phyloP scores from a whole-genome alignment of 2,888 invertebrate genomes.

The Priocnemis perturbator region DNA sequence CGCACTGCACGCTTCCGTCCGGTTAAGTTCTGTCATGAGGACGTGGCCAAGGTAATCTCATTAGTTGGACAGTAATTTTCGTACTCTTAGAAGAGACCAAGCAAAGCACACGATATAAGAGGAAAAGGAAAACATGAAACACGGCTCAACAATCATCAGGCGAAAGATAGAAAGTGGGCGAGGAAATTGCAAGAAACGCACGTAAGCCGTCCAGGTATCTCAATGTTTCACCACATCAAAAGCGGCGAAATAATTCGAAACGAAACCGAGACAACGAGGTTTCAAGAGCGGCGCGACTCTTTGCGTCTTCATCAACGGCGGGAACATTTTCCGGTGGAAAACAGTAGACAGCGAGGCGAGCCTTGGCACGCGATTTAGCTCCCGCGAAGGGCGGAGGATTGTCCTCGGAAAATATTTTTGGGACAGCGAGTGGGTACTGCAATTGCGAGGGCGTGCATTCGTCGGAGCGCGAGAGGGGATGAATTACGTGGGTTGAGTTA shows the following conservation, averaged over 20 bases:
- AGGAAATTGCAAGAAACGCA: too few relatives aligned
- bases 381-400: too few relatives aligned
- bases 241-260: neutral
- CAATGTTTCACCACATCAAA: neutral
- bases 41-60: too few relatives aligned
- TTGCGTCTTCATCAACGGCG: too few relatives aligned
- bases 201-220: neutral
- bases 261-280: neutral
- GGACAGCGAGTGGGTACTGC: too few relatives aligned
- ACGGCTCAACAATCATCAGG: too few relatives aligned
- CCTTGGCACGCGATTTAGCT: neutral
- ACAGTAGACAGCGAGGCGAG: neutral
- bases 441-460: neutral
- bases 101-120: slow-evolving; percentile 3
- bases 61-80: too few relatives aligned
- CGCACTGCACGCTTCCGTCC: too few relatives aligned
- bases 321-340: too few relatives aligned
- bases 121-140: neutral
- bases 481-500: neutral
- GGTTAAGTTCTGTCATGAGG: too few relatives aligned
- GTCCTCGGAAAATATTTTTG: too few relatives aligned
- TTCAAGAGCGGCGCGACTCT: too few relatives aligned
- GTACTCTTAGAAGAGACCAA: neutral
- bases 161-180: neutral
- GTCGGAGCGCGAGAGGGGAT: slow-evolving; percentile 9